These are phyloP conservation scores for Arenaria interpres DNA, from an alignment of 2,113 vertebrate genomes.

Conservation along the genomic window DNA sequence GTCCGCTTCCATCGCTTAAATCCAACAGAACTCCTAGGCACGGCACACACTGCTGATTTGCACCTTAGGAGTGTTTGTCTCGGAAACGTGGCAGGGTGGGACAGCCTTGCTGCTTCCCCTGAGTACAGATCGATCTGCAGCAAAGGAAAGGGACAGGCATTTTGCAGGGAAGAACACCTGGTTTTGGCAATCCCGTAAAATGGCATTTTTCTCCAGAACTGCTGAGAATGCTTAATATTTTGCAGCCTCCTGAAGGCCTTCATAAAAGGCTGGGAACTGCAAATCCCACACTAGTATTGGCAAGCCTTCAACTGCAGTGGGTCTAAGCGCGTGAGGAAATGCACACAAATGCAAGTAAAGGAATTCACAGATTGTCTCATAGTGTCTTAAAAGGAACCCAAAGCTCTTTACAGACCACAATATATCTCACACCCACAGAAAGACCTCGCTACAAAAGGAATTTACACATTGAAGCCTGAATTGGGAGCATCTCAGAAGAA, in stretches of 20 bases:
- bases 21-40: neutral
- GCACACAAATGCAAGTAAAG: neutral
- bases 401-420: neutral
- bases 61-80: neutral
- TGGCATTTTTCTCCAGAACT: neutral
- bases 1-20: neutral
- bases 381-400: neutral
- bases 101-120: neutral
- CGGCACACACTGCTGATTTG: neutral
- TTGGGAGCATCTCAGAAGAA: neutral
- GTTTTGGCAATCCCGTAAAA: neutral
- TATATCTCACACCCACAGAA: neutral
- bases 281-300: neutral
- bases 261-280: neutral
- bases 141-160: neutral
- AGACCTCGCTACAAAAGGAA: neutral
- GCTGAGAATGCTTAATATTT: neutral
- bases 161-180: neutral
- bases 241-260: neutral
- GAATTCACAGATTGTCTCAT: neutral
- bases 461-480: neutral
- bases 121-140: neutral
- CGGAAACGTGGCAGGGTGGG: neutral
- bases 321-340: fast-evolving
- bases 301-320: neutral